Percentiles rank a stretch among this genome's conserved stretches.
These are phyloP conservation scores for Spialia ferax DNA, from an alignment of 2,888 invertebrate species.

Conservation along the genomic window DNA sequence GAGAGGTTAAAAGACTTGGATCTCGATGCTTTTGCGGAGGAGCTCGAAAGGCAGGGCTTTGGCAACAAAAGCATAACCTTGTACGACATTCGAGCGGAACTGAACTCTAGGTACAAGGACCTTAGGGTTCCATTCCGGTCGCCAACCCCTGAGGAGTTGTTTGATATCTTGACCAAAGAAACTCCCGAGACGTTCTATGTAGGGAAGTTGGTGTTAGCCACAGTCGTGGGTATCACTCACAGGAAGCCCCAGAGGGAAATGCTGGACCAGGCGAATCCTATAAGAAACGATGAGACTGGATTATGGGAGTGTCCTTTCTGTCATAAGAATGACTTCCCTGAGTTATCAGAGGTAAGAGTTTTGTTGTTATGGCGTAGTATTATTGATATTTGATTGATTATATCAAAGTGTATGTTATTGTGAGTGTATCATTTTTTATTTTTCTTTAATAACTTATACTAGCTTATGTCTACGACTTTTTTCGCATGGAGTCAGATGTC, in stretches of 20 bases:
- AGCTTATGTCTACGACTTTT: too few relatives aligned
- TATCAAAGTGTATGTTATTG: too few relatives aligned
- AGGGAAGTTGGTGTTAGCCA: conserved; percentile 94
- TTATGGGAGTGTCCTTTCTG: conserved; percentile 99
- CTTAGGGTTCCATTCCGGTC: conserved; percentile 92
- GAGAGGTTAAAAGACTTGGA: conserved; percentile 98
- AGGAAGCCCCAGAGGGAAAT: conserved; percentile 97
- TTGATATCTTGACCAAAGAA: conserved; percentile 98
- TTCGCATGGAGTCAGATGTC: too few relatives aligned
- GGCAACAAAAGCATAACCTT: conserved; percentile 97
- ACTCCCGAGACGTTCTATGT: conserved; percentile 97
- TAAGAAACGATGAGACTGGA: conserved; percentile 97
- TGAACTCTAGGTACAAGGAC: conserved; percentile 97
- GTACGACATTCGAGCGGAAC: conserved; percentile 98
- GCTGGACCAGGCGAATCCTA: conserved; percentile 98
- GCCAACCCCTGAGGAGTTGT: conserved; percentile 94
- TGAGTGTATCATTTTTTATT: too few relatives aligned
- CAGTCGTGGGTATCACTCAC: conserved; percentile 93
- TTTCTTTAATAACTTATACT: too few relatives aligned
- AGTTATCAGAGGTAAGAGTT: conserved; percentile 91
- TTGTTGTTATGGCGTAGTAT: too few relatives aligned
- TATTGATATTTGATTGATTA: too few relatives aligned
- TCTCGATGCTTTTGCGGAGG: conserved; percentile 99
- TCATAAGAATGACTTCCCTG: conserved; percentile 97
- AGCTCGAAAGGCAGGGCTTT: conserved; percentile 96